Conservation (phyloP, 2,888 invertebrate species). For the Megastigmus dorsalis region DNA sequence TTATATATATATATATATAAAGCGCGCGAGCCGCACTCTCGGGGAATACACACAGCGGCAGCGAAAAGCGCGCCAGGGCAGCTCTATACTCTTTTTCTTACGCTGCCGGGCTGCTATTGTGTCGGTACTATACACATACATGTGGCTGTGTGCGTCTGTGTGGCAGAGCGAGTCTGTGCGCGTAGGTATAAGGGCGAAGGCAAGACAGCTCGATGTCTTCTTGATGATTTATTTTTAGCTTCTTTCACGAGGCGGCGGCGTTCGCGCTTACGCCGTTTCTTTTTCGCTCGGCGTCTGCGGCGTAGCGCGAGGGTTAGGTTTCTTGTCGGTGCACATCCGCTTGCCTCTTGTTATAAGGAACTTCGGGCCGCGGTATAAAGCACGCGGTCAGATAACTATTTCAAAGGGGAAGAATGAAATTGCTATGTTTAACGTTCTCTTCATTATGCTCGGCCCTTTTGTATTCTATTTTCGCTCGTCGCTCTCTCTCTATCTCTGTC, state of each 20-base stretch:
- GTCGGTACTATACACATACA: no score
- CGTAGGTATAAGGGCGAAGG: neutral
- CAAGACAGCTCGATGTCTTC: neutral
- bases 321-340: neutral
- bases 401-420: constrained; percentile 3
- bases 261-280: no score
- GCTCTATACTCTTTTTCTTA: neutral
- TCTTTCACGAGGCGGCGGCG: neutral
- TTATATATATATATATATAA: no score
- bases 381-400: neutral
- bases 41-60: neutral
- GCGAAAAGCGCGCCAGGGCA: neutral
- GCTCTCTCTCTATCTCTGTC: no score
- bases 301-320: neutral
- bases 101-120: no score
- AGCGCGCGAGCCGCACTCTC: neutral
- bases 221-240: neutral
- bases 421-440: constrained; percentile 3
- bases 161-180: no score
- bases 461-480: neutral
- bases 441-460: neutral
- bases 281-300: neutral
- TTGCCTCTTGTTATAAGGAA: neutral
- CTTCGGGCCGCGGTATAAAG: neutral
- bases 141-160: no score